Evolutionary conservation across 1,140 invertebrate genomes (phyloP).

Genomic region (Cotesia typhae): DNA sequence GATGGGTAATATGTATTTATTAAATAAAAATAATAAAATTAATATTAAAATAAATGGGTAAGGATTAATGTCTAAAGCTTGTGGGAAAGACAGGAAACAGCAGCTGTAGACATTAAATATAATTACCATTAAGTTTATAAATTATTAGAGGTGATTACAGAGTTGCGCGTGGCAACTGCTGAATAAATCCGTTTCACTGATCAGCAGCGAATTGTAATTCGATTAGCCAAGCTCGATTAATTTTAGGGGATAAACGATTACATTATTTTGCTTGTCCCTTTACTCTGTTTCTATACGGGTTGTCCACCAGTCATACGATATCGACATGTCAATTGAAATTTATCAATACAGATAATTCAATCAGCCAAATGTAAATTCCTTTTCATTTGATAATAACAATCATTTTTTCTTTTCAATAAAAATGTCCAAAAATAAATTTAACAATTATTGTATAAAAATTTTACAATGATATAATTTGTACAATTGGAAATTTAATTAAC

Average conservation of each 20-base stretch:
- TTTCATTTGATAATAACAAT: too few species aligned
- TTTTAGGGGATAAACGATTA: slow-evolving; percentile 23
- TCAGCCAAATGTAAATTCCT: too few species aligned
- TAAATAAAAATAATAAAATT: too few species aligned
- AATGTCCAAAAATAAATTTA: too few species aligned
- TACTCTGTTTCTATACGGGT: not conserved
- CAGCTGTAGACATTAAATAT: too few species aligned
- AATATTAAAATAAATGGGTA: too few species aligned
- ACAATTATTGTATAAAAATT: too few species aligned
- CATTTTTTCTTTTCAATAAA: too few species aligned
- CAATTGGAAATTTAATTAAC: not conserved
- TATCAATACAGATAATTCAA: slow-evolving; percentile 9
- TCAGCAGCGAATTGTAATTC: slow-evolving; percentile 18
- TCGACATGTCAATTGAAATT: not conserved
- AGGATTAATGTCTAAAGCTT: too few species aligned
- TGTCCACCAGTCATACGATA: not conserved
- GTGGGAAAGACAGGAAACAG: too few species aligned
- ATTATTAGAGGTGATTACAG: not conserved
- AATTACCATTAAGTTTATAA: not conserved
- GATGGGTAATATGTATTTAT: too few species aligned
- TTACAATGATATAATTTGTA: not conserved
- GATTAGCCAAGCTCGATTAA: slow-evolving; percentile 21
- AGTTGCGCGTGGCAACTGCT: not conserved
- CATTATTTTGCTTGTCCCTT: slow-evolving; percentile 15
- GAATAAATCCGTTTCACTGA: slow-evolving; percentile 18